Base-by-base conservation (phyloP, 2,888 invertebrate genomes). In the Lycophotia porphyrea region DNA sequence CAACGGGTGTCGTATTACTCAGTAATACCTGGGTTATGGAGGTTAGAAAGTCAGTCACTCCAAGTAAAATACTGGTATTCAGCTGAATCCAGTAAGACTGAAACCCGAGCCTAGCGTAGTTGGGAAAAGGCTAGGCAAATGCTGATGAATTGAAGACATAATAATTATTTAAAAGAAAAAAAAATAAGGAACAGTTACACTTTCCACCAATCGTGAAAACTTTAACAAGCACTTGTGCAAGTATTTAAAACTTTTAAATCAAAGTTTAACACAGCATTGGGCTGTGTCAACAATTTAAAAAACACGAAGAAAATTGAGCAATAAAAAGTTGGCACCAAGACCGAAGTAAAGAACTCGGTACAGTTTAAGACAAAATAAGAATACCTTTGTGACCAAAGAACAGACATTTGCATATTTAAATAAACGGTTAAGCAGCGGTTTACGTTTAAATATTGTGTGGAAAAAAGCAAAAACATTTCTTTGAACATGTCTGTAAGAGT, bases 351-450 rank as follows among this genome's bases (percentile, higher is more conserved):
- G 58, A 83, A 64, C 58, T 71, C 9, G 31, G 44, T 44, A 68
- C 79, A 68, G 36, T 71, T 71, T 68, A 71, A 71, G 60, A 68
- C 34, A 52, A 68, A 71, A 36, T 67, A 71, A 84, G 67, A 67
- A 81, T 61, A 81, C 75, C 81, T 82, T 70, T 71, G 82, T 47
- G 81, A 71, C 73, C 60, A 75, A 74, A 81, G 82, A 82, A 84
- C 84, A 80, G 63, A 39, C 61, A 75, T 80, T 82, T 84, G 63
- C 84, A 80, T 82, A 75, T 70, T 84, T 72, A 72, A 82, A 70
- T 66, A 75, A 66, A 39, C 24, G 55, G n/a, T 70, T 58, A 72
- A 58, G 65, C 42, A 49, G 65, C 66, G 18, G 47, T 64, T 78
- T 69, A 34, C 27, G 61, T 39, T 78, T 31, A 36, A 78, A 82